These are phyloP conservation scores for Teleopsis dalmanni DNA, from an alignment of 1,140 invertebrate genomes.

Conservation along the genomic window DNA sequence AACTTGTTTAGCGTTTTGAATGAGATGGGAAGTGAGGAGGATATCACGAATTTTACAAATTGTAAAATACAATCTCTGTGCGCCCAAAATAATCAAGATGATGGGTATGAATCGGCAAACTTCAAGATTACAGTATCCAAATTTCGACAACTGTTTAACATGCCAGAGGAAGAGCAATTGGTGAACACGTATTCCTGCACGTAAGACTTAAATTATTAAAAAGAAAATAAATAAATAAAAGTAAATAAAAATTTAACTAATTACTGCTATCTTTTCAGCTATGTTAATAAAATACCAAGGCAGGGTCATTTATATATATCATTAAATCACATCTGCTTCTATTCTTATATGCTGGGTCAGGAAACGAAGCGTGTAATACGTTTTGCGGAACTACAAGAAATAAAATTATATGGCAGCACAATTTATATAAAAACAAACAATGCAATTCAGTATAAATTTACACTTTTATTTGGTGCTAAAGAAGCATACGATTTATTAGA, in stretches of 20 bases:
- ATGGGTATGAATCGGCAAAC: conserved; percentile 31
- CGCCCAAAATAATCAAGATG: conserved; percentile 38
- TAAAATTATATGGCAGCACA: conserved; percentile 25
- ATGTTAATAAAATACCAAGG: conserved; percentile 81
- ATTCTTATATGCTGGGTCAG: conserved; percentile 86
- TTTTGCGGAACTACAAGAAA: conserved; percentile 36
- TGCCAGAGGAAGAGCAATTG: conserved; percentile 89
- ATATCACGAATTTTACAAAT: conserved; percentile 89
- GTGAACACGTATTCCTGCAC: conserved; percentile 93
- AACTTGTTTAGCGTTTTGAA: conserved; percentile 80
- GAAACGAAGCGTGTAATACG: conserved; percentile 82
- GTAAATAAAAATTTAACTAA: neutral
- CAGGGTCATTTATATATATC: conserved; percentile 96
- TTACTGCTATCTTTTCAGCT: conserved; percentile 54
- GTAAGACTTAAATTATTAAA: conserved; percentile 50
- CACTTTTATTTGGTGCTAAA: conserved; percentile 74
- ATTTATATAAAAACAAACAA: conserved; percentile 42
- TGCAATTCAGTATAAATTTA: conserved; percentile 41
- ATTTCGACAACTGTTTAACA: conserved; percentile 82
- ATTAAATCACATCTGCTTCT: conserved; percentile 92
- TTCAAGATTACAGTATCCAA: conserved; percentile 50
- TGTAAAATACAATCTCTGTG: conserved; percentile 83
- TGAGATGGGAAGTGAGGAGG: conserved; percentile 88
- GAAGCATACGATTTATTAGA: conserved; percentile 90
- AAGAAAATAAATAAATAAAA: neutral